These are phyloP conservation scores for Dastarcus helophoroides DNA, from an alignment of 2,888 invertebrate species.

Conservation along the genomic window DNA sequence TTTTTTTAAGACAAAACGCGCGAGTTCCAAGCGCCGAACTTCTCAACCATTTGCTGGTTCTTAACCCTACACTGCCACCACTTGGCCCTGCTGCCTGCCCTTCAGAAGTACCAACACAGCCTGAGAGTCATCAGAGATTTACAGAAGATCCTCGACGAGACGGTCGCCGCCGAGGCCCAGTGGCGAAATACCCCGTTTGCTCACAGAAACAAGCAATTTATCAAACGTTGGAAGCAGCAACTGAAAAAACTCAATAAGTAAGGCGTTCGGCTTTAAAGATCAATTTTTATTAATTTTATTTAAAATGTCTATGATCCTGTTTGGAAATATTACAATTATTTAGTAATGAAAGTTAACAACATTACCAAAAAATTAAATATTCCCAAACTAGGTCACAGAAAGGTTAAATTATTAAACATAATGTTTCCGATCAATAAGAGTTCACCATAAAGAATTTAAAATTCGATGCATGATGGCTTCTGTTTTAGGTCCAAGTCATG, in stretches of 20 bases:
- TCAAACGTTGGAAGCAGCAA: slow-evolving; percentile 81
- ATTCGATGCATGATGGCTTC: slow-evolving; percentile 16
- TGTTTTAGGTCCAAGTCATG: slow-evolving; percentile 73
- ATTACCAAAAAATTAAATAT: neutral
- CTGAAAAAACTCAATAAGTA: slow-evolving; percentile 62
- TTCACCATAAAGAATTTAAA: too few relatives aligned
- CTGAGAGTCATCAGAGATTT: slow-evolving; percentile 70
- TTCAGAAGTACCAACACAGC: slow-evolving; percentile 72
- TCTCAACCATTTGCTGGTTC: slow-evolving; percentile 96
- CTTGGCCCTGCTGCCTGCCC: slow-evolving; percentile 77
- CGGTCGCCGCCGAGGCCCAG: slow-evolving; percentile 67
- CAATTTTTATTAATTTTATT: neutral
- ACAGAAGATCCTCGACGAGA: slow-evolving; percentile 76
- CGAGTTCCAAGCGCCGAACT: slow-evolving; percentile 71
- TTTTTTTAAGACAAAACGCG: slow-evolving; percentile 40
- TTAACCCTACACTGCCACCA: slow-evolving; percentile 91
- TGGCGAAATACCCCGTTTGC: slow-evolving; percentile 72
- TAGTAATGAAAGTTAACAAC: neutral
- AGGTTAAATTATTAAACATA: too few relatives aligned
- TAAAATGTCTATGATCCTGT: neutral
- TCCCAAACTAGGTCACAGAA: too few relatives aligned
- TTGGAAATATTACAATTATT: neutral
- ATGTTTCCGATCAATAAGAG: too few relatives aligned
- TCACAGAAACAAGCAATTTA: slow-evolving; percentile 66
- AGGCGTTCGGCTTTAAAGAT: slow-evolving; percentile 7